Evolutionary conservation across 2,888 invertebrate species (phyloP), one percentile per base, ranked within the genome.

Genomic region (Catocala nupta): DNA sequence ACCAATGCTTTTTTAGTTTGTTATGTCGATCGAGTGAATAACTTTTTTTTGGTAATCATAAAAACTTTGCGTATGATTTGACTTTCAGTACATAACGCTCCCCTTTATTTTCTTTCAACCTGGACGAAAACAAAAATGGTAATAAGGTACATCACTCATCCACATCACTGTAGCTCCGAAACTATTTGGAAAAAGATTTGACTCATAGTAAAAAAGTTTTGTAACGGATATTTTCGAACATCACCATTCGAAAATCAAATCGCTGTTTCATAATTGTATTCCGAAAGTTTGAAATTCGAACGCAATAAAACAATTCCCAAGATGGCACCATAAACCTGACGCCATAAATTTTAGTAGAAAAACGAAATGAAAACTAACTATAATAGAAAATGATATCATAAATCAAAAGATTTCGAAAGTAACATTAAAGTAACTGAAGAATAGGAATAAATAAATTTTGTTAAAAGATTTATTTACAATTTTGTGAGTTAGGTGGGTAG

Each of bases 271-370:
- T 53, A 66, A 59, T 69, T 66, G 50, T 33, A 62, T 73, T 64
- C 55, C 10, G 51, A 64, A 73, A 73, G 55, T 66, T 76, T 43
- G 39, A 67, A 66, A 62, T 65, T 55, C 70, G 52, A 76, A 65
- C 49, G 56, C 58, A 63, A 72, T 70, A 74, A 69, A 77, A 62
- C 57, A 58, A 49, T 56, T 43, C 12, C 12, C 67, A 68, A 78
- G 60, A 75, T 68, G 64, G 55, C 62, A 61, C 56, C 53, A 61
- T 75, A 66, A 74, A 71, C 51, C 47, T 59, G 53, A 53, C 55
- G 59, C 70, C 65, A 75, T 76, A 75, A 76, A 76, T 55, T 68
- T 77, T 63, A n/a, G 64, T 69, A 49, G 59, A 75, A 67, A 75
- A 72, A 75, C 65, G 68, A 63, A 56, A 72, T 70, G 78, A 72